These are phyloP conservation scores for Drosophila mulleri DNA, from an alignment of 2,888 invertebrate genomes.

Conservation along the genomic window DNA sequence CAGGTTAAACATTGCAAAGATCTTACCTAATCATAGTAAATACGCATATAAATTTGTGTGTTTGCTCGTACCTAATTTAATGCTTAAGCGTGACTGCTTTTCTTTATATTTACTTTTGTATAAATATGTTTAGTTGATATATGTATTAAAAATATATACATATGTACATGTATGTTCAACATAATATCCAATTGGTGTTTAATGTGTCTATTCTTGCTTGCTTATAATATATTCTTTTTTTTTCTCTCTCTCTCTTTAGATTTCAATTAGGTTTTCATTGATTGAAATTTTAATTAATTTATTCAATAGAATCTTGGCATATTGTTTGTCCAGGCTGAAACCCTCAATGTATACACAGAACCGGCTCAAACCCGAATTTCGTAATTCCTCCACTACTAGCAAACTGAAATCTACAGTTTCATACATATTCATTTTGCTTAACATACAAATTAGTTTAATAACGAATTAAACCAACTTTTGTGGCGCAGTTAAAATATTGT, in stretches of 20 bases:
- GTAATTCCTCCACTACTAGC: background rate
- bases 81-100: slow-evolving; percentile 23
- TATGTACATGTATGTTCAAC: slow-evolving; percentile 18
- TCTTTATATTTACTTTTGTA: slow-evolving; percentile 36
- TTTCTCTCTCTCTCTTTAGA: accelerated
- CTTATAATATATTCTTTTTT: background rate
- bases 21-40: background rate
- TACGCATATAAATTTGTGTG: background rate
- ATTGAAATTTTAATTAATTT: background rate
- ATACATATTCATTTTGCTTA: slow-evolving; percentile 6
- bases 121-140: slow-evolving; percentile 19
- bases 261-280: background rate
- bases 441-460: background rate
- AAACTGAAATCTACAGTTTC: background rate
- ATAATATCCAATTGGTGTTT: slow-evolving; percentile 17
- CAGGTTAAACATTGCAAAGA: slow-evolving; percentile 9
- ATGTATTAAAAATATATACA: slow-evolving; percentile 14
- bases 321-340: background rate
- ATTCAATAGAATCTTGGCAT: background rate
- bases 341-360: background rate
- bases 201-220: background rate
- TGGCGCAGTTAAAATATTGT: no score
- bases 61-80: slow-evolving; percentile 3
- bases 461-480: background rate
- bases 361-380: background rate